Conservation (phyloP, 2,113 vertebrate species). For the Myiopsitta monachus region DNA sequence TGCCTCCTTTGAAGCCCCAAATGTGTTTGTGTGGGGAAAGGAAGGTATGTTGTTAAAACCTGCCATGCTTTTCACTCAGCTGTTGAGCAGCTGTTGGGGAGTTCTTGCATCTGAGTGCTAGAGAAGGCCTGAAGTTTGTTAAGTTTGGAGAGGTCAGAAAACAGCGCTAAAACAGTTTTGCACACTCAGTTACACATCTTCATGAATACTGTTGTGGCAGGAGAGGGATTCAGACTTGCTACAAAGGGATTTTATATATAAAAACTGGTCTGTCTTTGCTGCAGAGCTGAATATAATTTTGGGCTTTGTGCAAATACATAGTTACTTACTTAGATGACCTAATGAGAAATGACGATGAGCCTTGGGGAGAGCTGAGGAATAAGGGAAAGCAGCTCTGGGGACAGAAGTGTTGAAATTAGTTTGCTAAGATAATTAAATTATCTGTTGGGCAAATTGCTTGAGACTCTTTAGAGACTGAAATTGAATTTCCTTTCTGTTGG, state of each 20-base stretch:
- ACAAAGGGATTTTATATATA: background rate
- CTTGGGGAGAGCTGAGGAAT: background rate
- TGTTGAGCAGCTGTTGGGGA: background rate
- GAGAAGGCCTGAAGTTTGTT: background rate
- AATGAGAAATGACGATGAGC: background rate
- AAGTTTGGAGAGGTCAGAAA: background rate
- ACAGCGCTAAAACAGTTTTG: background rate
- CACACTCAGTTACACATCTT: background rate
- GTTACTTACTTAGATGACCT: slow-evolving; percentile 3
- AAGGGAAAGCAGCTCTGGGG: slow-evolving; percentile 19
- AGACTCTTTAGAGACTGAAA: slow-evolving; percentile 26
- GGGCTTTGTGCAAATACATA: background rate
- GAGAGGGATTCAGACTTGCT: background rate
- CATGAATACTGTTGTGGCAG: background rate
- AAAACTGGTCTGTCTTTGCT: background rate
- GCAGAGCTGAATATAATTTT: background rate
- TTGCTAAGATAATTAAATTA: slow-evolving; percentile 49
- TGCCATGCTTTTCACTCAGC: background rate
- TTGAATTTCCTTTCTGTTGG: slow-evolving; percentile 35
- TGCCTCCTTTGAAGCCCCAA: slow-evolving; percentile 9
- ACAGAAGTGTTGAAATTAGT: slow-evolving; percentile 11
- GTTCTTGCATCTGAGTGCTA: background rate
- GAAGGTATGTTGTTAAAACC: background rate
- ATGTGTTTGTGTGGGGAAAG: background rate
- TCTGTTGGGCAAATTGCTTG: slow-evolving; percentile 44